Base-by-base conservation (phyloP, 2,888 invertebrate genomes). In the Schizaphis graminum region DNA sequence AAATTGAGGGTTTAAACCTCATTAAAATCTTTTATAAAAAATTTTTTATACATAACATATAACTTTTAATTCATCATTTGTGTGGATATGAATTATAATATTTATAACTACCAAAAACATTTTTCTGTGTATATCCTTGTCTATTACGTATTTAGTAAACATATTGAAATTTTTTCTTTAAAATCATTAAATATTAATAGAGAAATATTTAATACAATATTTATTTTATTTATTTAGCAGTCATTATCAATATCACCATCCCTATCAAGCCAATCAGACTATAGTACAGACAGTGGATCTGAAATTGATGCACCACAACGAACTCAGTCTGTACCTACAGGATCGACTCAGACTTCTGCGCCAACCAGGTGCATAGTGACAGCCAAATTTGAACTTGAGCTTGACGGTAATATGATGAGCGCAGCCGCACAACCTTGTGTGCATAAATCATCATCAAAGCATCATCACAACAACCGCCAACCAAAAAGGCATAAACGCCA, bases 401-500 rank as follows among this genome's bases (percentile, higher is more conserved):
- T 94, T 4, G 94, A 94, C 7, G 86, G 86, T 49, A 94, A 94
- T 44, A 56, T 93, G 35, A 93, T 93, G 89, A 93, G 89, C 11
- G 93, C 93, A 26, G 61, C 86, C 24, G 86, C 91, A 10, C 94
- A 94, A 53, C 94, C 94, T 41, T 86, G 53, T 61, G 90, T 94
- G 8, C 94, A 94, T 44, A 90, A n/a, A 67, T 93, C 93, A 1
- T 85, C 93, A 49, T 85, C 89, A 8, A 90, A 90, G 67, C 47
- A 49, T 61, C 86, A 91, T 90, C 94, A 94, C 56, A 94, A 85
- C 49, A 94, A 86, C 24, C 86, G 86, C 87, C 94, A 94, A 90
- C 86, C 94, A 67, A 94, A 91, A 91, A 90, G 94, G 91, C 90
- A 87, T 91, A 94, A 91, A 94, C 94, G 91, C 61, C 91, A 91